Percentiles rank a stretch among this genome's conserved stretches.
phyloP scores from a whole-genome alignment of 2,113 vertebrate species.

The Ammodramus savannarum region DNA sequence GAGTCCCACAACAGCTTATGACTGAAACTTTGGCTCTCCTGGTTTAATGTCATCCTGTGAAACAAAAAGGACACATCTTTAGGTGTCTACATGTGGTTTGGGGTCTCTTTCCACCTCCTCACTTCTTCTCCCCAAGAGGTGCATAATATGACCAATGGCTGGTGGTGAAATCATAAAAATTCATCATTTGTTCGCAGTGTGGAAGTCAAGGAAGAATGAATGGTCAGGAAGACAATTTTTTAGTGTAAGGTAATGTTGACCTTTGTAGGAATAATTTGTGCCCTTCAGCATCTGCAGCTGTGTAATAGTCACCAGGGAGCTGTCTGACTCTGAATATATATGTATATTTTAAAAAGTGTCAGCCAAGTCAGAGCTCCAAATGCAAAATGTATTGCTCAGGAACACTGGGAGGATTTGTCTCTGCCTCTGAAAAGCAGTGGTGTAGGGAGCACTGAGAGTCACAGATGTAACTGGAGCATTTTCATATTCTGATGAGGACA shows the following conservation, averaged over 20 bases:
- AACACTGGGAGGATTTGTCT: slow-evolving; percentile 41
- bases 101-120: slow-evolving; percentile 41
- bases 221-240: slow-evolving; percentile 64
- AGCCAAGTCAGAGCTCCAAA: slow-evolving; percentile 50
- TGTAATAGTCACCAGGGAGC: slow-evolving; percentile 50
- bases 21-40: background rate
- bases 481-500: background rate
- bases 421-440: background rate
- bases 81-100: background rate
- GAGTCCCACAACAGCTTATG: background rate
- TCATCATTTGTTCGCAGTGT: slow-evolving; percentile 33
- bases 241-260: slow-evolving; percentile 65
- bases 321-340: slow-evolving; percentile 31
- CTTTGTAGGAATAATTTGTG: slow-evolving; percentile 60
- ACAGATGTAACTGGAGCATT: background rate
- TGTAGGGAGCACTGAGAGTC: background rate
- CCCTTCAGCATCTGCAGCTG: slow-evolving; percentile 68
- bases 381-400: slow-evolving; percentile 31
- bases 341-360: slow-evolving; percentile 12
- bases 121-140: slow-evolving; percentile 1
- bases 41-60: background rate
- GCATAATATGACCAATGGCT: background rate
- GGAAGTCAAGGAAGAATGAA: slow-evolving; percentile 45
- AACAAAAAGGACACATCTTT: slow-evolving; percentile 1
- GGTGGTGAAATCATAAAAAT: slow-evolving; percentile 63